phyloP scores from a whole-genome alignment of 2,113 vertebrate genomes.

The Lates calcarifer region DNA sequence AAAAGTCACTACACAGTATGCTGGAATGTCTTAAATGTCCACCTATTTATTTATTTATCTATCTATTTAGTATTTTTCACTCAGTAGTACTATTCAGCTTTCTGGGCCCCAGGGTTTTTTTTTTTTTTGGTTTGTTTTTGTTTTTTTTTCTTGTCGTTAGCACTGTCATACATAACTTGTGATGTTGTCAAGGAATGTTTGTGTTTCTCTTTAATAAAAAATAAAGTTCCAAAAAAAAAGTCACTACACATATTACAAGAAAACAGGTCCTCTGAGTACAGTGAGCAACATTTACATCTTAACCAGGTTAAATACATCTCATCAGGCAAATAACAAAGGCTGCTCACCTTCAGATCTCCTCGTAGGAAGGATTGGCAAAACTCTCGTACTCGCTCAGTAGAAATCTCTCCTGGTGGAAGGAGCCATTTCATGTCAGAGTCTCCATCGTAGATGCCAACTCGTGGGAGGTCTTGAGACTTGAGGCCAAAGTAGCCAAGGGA shows the following conservation, averaged over 20 bases:
- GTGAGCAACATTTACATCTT: neutral
- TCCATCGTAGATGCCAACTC: constrained; percentile 87
- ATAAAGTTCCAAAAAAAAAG: too few species aligned
- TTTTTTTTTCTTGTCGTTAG: too few species aligned
- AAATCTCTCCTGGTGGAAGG: constrained; percentile 82
- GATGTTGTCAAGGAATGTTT: too few species aligned
- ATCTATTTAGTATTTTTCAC: too few species aligned
- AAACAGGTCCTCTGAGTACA: neutral
- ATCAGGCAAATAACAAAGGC: too few species aligned
- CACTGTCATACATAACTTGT: too few species aligned
- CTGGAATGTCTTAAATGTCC: too few species aligned
- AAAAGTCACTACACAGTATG: neutral
- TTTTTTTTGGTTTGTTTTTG: too few species aligned
- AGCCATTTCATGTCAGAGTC: constrained; percentile 87
- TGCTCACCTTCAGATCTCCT: constrained; percentile 83
- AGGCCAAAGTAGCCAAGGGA: constrained; percentile 89
- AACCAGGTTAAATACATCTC: neutral
- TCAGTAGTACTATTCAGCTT: too few species aligned
- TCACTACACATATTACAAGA: neutral
- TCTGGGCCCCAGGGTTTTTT: too few species aligned
- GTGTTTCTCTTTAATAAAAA: too few species aligned
- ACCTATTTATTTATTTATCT: too few species aligned
- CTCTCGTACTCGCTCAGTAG: constrained; percentile 78
- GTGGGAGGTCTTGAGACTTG: constrained; percentile 88
- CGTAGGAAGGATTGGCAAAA: constrained; percentile 89